These are phyloP conservation scores for Lepidocolaptes lacrymiger DNA, from an alignment of 2,797 vertebrate species.

Conservation along the genomic window DNA sequence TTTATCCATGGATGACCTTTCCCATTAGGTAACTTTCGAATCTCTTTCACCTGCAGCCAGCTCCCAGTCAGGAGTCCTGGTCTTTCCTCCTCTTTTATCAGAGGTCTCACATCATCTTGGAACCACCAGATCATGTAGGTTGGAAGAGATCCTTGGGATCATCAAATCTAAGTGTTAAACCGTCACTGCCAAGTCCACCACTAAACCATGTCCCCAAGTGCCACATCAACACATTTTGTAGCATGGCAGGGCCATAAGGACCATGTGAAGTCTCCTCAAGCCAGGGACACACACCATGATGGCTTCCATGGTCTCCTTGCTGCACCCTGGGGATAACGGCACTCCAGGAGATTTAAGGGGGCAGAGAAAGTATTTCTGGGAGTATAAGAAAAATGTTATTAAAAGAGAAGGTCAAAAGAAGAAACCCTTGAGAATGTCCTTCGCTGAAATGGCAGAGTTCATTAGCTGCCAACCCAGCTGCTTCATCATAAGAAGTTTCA, in stretches of 20 bases:
- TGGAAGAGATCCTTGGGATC: not conserved
- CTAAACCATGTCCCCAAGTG: not conserved
- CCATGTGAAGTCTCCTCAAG: not conserved
- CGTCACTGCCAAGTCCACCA: not conserved
- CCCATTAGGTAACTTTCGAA: not conserved
- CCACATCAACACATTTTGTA: rapidly evolving
- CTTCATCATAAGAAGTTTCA: not conserved
- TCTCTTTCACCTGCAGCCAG: not conserved
- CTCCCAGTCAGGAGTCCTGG: not conserved
- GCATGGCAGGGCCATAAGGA: not conserved
- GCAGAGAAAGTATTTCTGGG: not conserved
- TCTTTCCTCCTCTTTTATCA: not conserved
- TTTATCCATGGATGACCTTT: not conserved
- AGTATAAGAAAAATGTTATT: not conserved
- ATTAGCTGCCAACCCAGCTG: not conserved
- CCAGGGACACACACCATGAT: not conserved
- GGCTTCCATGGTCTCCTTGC: not conserved
- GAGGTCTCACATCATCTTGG: not conserved
- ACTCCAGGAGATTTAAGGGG: not conserved
- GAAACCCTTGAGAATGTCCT: not conserved
- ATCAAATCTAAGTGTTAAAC: rapidly evolving
- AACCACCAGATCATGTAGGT: not conserved
- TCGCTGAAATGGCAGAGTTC: not conserved
- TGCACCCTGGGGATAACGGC: not conserved
- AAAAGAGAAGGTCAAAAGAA: not conserved